phyloP scores from a whole-genome alignment of 1,140 invertebrate genomes.

The Drosophila tristis region DNA sequence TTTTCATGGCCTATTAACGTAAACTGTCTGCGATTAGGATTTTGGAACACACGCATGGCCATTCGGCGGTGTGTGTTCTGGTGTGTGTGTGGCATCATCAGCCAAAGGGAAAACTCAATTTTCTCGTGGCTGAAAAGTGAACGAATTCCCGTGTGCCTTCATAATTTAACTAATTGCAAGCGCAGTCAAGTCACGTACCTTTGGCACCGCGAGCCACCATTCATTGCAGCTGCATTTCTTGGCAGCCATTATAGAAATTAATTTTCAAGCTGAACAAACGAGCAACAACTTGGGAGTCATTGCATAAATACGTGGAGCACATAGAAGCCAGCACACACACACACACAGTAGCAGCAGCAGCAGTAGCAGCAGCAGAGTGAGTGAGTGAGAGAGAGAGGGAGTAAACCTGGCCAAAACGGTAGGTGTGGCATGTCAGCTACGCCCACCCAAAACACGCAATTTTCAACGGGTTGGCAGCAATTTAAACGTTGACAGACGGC shows the following conservation, averaged over 20 bases:
- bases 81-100: conserved; percentile 34
- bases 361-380: not conserved
- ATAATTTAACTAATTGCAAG: conserved; percentile 82
- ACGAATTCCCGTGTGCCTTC: conserved; percentile 56
- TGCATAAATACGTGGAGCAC: conserved; percentile 72
- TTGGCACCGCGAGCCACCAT: conserved; percentile 11
- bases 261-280: conserved; percentile 83
- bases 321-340: conserved; percentile 39
- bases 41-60: conserved; percentile 41
- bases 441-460: conserved; percentile 79
- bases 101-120: conserved; percentile 53
- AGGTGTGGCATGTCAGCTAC: conserved; percentile 80
- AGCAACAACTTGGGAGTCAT: conserved; percentile 82
- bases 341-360: conserved; percentile 2
- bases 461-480: conserved; percentile 71
- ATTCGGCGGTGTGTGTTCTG: not conserved
- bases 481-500: conserved; percentile 80
- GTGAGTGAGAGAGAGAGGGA: conserved; percentile 6
- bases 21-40: conserved; percentile 61
- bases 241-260: conserved; percentile 83
- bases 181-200: conserved; percentile 72
- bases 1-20: conserved; percentile 58
- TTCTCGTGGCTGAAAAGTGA: conserved; percentile 70
- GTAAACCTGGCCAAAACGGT: conserved; percentile 51
- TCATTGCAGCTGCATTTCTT: conserved; percentile 76